Evolutionary conservation across 2,888 invertebrate genomes (phyloP), one percentile per base, ranked within the genome.

Genomic region (Luperina testacea): DNA sequence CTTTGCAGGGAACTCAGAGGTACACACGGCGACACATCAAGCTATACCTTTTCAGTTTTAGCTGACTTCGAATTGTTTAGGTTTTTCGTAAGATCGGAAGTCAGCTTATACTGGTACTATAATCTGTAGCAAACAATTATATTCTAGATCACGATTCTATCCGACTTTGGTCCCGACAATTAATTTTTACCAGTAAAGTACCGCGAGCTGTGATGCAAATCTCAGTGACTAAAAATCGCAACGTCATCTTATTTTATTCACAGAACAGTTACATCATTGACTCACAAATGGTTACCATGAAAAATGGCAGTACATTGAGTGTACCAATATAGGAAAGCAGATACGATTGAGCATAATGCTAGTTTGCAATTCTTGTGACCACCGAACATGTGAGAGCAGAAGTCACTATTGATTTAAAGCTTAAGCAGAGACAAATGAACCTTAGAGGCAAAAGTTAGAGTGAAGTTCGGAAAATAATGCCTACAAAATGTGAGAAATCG

Each of bases 241-340:
- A 20, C 45, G 65, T 61, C 53, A 80, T 65, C 13, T n/a, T 51
- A 70, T 85, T 27, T 69, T 42, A 82, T 61, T 38, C 27, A 51
- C 17, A 59, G 27, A 45, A 65, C 20, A 51, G 74, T 84, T 80
- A 78, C 73, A 53, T 78, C 59, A 80, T 38, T 71, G 53, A 79
- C 69, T 72, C 27, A 85, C 78, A 80, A 89, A 77, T 74, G 81
- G 70, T 75, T 69, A 45, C 64, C 65, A 76, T 80, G 79, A 83
- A 77, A 83, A 86, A 86, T 89, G 75, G 61, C 61, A 13, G 59
- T 27, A 20, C 53, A 67, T 17, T 13, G 38, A 53, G 32, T 76
- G 71, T 75, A 72, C 83, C 79, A 79, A 88, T 79, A 86, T 77
- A 86, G 87, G 87, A 86, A 86, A 81, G 72, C 51, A 77, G 81